phyloP scores from a whole-genome alignment of 2,113 vertebrate species.

The Acanthisitta chloris region DNA sequence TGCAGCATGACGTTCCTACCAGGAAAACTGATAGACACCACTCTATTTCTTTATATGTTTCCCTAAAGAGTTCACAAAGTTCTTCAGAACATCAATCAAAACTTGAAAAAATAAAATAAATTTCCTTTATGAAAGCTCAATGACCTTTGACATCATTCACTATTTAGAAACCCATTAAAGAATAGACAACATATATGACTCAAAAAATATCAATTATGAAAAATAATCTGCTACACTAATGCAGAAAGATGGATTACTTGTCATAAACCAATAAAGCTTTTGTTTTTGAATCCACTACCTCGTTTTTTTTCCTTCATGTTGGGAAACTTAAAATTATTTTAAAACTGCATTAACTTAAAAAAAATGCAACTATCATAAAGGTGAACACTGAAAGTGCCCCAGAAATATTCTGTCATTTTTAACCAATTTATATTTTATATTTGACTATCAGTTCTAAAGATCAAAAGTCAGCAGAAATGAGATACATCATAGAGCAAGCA shows the following conservation, averaged over 20 bases:
- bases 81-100: slow-evolving; percentile 56
- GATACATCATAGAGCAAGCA: not conserved
- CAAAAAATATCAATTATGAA: slow-evolving; percentile 78
- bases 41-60: not conserved
- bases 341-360: slow-evolving; percentile 69
- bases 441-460: slow-evolving; percentile 16
- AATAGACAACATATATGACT: slow-evolving; percentile 74
- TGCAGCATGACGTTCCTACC: not conserved
- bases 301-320: slow-evolving; percentile 59
- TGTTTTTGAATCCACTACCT: slow-evolving; percentile 72
- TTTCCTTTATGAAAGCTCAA: slow-evolving; percentile 46
- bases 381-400: slow-evolving; percentile 6
- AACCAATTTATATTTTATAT: slow-evolving; percentile 34
- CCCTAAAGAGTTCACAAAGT: slow-evolving; percentile 18
- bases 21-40: not conserved
- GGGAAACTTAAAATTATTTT: slow-evolving; percentile 73
- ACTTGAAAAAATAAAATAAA: slow-evolving; percentile 29
- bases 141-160: slow-evolving; percentile 62
- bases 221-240: slow-evolving; percentile 72
- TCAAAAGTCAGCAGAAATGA: not conserved
- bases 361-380: slow-evolving; percentile 45
- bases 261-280: slow-evolving; percentile 75
- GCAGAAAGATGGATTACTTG: slow-evolving; percentile 78
- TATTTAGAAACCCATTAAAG: slow-evolving; percentile 71
- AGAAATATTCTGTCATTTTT: slow-evolving; percentile 54